Evolutionary conservation across 2,797 vertebrate species (phyloP).

Genomic region (Halcyon chelicuti): DNA sequence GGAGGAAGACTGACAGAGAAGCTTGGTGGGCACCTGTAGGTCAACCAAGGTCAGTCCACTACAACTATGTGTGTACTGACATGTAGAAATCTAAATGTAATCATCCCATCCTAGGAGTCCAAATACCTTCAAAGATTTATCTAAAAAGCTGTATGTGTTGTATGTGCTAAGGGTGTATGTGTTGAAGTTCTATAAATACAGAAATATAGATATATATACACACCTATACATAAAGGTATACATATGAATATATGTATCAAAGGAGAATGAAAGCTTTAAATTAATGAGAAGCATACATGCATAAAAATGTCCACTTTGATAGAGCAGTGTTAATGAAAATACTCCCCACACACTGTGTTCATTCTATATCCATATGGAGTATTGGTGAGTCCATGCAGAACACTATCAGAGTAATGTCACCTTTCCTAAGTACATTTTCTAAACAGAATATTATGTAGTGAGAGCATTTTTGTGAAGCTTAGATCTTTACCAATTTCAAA

Average conservation of each 20-base stretch:
- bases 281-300: background rate
- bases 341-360: accelerated
- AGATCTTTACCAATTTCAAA: background rate
- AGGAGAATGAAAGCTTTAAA: background rate
- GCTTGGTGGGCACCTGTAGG: background rate
- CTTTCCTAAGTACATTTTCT: background rate
- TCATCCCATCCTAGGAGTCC: background rate
- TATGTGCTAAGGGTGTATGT: background rate
- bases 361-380: background rate
- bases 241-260: background rate
- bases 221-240: background rate
- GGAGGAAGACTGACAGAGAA: background rate
- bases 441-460: background rate
- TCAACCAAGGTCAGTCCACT: background rate
- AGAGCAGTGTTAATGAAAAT: background rate
- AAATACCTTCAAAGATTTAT: background rate
- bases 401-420: background rate
- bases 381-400: background rate
- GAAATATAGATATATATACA: background rate
- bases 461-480: background rate
- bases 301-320: background rate
- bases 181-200: background rate
- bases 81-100: background rate
- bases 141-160: background rate
- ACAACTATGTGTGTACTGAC: background rate